Conservation (phyloP, 2,888 invertebrate genomes). For the Cerastis rubricosa region DNA sequence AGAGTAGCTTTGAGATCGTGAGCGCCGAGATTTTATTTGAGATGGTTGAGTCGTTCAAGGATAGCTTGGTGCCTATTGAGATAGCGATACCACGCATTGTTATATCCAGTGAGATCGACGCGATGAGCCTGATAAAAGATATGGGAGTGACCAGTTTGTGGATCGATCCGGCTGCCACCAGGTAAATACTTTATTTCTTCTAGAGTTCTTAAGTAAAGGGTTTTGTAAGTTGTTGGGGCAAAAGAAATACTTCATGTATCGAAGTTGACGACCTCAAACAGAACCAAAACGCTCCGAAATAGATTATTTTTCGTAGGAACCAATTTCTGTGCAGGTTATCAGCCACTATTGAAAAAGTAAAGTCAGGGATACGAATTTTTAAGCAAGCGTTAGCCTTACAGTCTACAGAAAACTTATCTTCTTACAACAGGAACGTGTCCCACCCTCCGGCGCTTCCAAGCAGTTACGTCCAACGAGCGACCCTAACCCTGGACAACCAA, state of each 20-base stretch:
- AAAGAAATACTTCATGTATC: not conserved
- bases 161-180: slow-evolving; percentile 50
- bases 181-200: slow-evolving; percentile 25
- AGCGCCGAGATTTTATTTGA: slow-evolving; percentile 12
- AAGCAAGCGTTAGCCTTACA: no score
- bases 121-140: slow-evolving; percentile 34
- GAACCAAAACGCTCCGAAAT: not conserved
- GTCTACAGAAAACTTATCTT: not conserved
- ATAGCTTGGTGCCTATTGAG: slow-evolving; percentile 34
- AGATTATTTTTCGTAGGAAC: not conserved
- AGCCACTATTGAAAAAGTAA: not conserved
- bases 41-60: slow-evolving; percentile 29
- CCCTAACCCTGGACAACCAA: slow-evolving; percentile 50
- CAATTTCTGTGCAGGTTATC: not conserved
- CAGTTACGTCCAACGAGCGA: slow-evolving; percentile 61
- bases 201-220: not conserved
- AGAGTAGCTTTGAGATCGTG: not conserved
- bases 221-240: not conserved
- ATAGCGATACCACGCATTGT: slow-evolving; percentile 50
- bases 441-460: slow-evolving; percentile 63
- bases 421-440: slow-evolving; percentile 65
- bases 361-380: not conserved
- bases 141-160: slow-evolving; percentile 47
- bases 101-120: slow-evolving; percentile 38
- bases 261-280: no score